Conservation (phyloP, 2,113 vertebrate species). For the Thinocorus orbignyianus region DNA sequence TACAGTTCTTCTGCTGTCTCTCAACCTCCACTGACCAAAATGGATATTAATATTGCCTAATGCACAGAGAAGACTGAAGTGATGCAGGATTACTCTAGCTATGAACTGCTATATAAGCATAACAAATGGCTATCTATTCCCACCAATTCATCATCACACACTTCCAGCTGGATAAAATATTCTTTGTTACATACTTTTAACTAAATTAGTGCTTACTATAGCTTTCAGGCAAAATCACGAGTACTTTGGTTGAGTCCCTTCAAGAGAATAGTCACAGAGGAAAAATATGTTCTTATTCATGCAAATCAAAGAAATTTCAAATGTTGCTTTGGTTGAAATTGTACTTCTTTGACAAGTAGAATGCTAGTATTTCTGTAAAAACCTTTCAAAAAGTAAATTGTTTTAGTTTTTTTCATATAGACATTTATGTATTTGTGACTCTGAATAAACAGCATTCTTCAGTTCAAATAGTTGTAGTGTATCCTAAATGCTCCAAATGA, state of each 20-base stretch:
- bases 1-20: neutral
- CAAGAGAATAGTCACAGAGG: neutral
- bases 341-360: neutral
- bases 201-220: neutral
- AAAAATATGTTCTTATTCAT: neutral
- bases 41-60: neutral
- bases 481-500: neutral
- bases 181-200: neutral
- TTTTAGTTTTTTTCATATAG: neutral
- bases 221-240: neutral
- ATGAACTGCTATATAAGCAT: neutral
- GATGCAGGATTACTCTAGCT: constrained; percentile 2
- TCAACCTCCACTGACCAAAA: neutral
- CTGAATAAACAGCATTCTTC: neutral
- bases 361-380: neutral
- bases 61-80: neutral
- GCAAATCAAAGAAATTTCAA: neutral
- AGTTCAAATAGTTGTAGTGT: neutral
- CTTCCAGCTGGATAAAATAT: neutral
- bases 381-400: neutral
- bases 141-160: neutral
- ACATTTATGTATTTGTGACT: neutral
- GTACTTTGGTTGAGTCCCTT: neutral
- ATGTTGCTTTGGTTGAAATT: neutral
- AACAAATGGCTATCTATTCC: neutral